These are phyloP conservation scores for Hemichromis elongatus DNA, from an alignment of 2,113 vertebrate species.

Conservation along the genomic window DNA sequence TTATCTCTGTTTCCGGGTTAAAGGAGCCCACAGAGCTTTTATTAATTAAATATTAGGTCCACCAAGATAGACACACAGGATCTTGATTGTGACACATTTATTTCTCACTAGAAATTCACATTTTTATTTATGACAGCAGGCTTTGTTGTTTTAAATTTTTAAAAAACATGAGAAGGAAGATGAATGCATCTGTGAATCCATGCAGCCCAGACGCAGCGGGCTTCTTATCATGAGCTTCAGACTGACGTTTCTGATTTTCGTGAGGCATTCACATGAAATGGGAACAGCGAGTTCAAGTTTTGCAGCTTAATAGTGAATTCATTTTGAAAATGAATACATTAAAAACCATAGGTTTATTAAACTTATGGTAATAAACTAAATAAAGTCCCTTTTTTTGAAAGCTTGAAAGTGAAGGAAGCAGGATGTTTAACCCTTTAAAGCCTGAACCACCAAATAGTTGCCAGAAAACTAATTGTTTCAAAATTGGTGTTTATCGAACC, in stretches of 20 bases:
- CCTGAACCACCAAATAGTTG: too few relatives aligned
- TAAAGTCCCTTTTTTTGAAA: neutral
- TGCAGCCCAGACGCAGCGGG: neutral
- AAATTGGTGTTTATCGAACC: too few relatives aligned
- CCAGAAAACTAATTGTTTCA: too few relatives aligned
- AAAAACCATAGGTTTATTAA: neutral
- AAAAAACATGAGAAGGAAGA: neutral
- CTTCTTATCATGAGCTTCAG: neutral
- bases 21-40: neutral
- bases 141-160: neutral
- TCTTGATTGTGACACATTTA: neutral
- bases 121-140: neutral
- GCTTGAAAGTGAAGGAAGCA: neutral
- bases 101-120: neutral
- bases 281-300: rapidly evolving
- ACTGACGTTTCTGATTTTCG: neutral
- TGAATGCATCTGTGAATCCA: too few relatives aligned
- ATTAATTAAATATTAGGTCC: neutral
- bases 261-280: neutral
- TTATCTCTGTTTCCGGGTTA: neutral
- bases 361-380: neutral
- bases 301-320: neutral
- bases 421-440: neutral
- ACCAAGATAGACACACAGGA: neutral
- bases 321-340: neutral